These are phyloP conservation scores for Trogon melanurus DNA, from an alignment of 2,113 vertebrate species.

Conservation along the genomic window DNA sequence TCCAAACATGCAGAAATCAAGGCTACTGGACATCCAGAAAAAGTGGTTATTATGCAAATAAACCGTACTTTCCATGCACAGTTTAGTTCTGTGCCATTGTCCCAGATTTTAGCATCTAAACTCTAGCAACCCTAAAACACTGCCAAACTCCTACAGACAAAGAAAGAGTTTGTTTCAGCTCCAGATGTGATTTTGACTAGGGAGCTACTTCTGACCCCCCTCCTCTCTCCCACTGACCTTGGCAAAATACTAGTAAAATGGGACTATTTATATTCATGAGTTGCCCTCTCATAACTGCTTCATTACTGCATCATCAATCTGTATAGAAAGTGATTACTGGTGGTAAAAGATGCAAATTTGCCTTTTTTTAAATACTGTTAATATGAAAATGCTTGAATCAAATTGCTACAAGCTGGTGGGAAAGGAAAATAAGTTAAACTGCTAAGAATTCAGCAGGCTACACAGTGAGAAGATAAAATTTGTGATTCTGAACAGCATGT, in stretches of 20 bases:
- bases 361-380: slow-evolving; percentile 6
- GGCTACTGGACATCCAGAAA: background rate
- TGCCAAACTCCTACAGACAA: slow-evolving; percentile 48
- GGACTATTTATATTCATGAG: slow-evolving; percentile 38
- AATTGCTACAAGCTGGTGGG: background rate
- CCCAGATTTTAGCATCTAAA: slow-evolving; percentile 47
- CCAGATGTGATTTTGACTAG: slow-evolving; percentile 62
- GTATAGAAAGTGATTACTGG: background rate
- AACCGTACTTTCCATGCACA: background rate
- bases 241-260: slow-evolving; percentile 57
- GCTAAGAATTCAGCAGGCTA: no score
- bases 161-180: slow-evolving; percentile 46
- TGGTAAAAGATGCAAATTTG: background rate
- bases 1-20: background rate
- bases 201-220: slow-evolving; percentile 48
- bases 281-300: slow-evolving; percentile 2
- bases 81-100: background rate
- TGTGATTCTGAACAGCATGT: background rate
- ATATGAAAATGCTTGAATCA: background rate
- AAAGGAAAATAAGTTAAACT: background rate
- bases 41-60: background rate
- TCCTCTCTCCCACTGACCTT: slow-evolving; percentile 38
- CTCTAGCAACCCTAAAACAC: slow-evolving; percentile 8
- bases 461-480: background rate
- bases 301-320: slow-evolving; percentile 10